Evolutionary conservation across 1,140 invertebrate genomes (phyloP).

Genomic region (Cylas formicarius): DNA sequence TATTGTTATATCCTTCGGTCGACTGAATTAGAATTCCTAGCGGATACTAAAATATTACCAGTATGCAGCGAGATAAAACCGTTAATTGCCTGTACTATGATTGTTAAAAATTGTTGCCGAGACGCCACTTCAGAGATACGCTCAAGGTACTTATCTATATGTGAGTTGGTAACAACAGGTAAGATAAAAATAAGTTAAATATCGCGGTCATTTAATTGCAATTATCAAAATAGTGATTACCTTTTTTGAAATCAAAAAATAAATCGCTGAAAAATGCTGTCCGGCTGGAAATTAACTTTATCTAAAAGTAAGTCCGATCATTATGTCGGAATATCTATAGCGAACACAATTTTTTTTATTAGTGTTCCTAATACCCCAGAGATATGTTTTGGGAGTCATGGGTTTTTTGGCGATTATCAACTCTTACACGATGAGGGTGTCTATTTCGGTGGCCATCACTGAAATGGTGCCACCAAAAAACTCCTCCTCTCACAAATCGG

Average conservation of each 20-base stretch:
- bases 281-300: slow-evolving; percentile 14
- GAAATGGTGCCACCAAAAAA: slow-evolving; percentile 55
- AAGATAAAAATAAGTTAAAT: too few species aligned
- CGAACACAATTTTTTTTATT: slow-evolving; percentile 31
- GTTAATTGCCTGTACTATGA: slow-evolving; percentile 2
- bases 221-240: too few species aligned
- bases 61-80: too few species aligned
- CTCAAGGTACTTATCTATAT: not conserved
- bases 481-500: slow-evolving; percentile 4
- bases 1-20: too few species aligned
- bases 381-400: slow-evolving; percentile 74
- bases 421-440: slow-evolving; percentile 82
- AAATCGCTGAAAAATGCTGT: too few species aligned
- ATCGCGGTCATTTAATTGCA: too few species aligned
- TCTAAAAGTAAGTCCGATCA: slow-evolving; percentile 17
- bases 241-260: too few species aligned
- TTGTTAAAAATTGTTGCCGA: slow-evolving; percentile 9
- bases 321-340: not conserved
- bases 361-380: slow-evolving; percentile 60
- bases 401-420: slow-evolving; percentile 77
- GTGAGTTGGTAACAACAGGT: too few species aligned
- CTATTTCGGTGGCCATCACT: slow-evolving; percentile 83
- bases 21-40: too few species aligned
- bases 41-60: too few species aligned
- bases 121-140: not conserved